Evolutionary conservation across 53 echinoderm and acorn worm genomes (phyloP), one percentile per base, ranked within the genome.

Genomic region (Stichopus horrens): DNA sequence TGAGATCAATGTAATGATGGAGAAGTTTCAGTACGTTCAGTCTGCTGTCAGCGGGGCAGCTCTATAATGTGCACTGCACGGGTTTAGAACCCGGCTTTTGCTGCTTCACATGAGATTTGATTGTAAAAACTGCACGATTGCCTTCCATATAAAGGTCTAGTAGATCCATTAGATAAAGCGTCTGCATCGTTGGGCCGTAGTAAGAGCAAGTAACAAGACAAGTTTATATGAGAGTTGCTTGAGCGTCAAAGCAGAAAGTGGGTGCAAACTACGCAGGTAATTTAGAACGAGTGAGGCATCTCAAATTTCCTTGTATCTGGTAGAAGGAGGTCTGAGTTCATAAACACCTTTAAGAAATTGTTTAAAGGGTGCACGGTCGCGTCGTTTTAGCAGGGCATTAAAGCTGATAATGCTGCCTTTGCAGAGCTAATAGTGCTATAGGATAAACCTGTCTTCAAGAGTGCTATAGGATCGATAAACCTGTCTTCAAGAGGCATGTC

Each of bases 221-320:
- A 74, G 19, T 63, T 91, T 88, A 53, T 56, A 63, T 5, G 88
- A 81, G 22, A 91, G 63, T 55, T 67, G 19, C 21, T 53, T 74
- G 14, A 91, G 57, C n/a, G 11, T 58, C 7, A 91, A 57, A 4
- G 19, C 16, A 9, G 65, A n/a, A 18, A 76, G 9, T 82, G 53
- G 83, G 23, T 10, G 74, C 82, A 4, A 73, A 82, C 18, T 8
- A 75, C 22, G 11, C 5, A 8, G 86, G 58, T n/a, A 76, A 77
- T 55, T 75, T 0, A 92, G 59, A 6, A 92, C 92, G 7, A 66
- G 0, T 10, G 16, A 68, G 10, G 78, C 89, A 78, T 92, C 92
- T 89, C 92, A 92, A 23, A 79, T 86, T 5, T 86, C 8, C n/a
- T 55, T 20, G 59, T 92, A 89, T 60, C 92, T 20, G 19, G 92